Conservation (phyloP, 2,797 vertebrate species). For the Esox lucius region DNA sequence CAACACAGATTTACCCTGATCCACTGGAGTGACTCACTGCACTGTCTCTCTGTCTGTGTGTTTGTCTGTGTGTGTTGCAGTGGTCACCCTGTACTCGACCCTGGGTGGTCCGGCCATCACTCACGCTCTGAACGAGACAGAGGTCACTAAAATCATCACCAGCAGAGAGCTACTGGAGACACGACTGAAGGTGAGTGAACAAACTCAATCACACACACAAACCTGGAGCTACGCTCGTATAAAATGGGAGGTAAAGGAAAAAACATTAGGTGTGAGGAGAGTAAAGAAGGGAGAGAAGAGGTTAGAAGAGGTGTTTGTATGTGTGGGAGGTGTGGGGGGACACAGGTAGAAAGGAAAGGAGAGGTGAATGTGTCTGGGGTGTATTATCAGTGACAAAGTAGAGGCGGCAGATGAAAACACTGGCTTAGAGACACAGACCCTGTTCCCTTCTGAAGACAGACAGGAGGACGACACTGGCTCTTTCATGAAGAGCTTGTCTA, state of each 20-base stretch:
- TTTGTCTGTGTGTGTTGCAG: conserved; percentile 60
- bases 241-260: background rate
- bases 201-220: conserved; percentile 4
- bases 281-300: background rate
- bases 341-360: background rate
- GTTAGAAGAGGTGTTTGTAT: background rate
- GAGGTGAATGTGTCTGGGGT: conserved; percentile 5
- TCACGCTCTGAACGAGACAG: conserved; percentile 89
- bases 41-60: background rate
- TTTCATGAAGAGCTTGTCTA: background rate
- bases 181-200: conserved; percentile 83
- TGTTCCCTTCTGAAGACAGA: background rate
- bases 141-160: conserved; percentile 92
- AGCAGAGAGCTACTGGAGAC: conserved; percentile 91
- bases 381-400: background rate
- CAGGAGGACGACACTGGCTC: background rate
- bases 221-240: background rate
- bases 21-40: no score
- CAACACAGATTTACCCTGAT: background rate
- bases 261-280: background rate
- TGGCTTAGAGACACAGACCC: background rate
- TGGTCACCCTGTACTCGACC: conserved; percentile 92
- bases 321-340: no score
- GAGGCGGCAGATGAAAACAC: background rate
- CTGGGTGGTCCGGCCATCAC: conserved; percentile 90